Base-by-base conservation (phyloP, 2,888 invertebrate species). In the Hemaris fuciformis region DNA sequence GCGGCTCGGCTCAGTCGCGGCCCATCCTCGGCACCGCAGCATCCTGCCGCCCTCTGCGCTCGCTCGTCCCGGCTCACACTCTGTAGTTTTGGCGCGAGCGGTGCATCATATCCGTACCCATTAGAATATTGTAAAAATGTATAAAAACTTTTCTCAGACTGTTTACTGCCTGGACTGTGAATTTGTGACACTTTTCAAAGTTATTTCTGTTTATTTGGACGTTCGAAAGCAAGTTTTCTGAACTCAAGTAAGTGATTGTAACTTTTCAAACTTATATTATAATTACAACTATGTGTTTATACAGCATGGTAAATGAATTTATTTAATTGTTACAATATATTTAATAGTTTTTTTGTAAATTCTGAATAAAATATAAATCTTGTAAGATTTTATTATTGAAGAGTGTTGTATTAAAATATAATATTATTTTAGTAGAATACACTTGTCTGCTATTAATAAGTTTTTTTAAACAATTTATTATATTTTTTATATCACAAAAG, bases 1-100 rank as follows among this genome's bases (percentile, higher is more conserved):
- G 70, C 71, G 77, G 77, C 68, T 76, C 70, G 73, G 76, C 79
- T 88, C 91, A 91, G 91, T 91, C 85, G 86, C 84, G 81, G 82
- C 82, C 83, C 81, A 77, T 70, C 76, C 77, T 73, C 76, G 70
- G 78, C 73, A 79, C 81, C 71, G 77, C 75, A 65, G 69, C 71
- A 69, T 66, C 75, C 64, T 64, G 62, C 64, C 65, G 62, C 64
- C 63, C 63, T n/a, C n/a, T n/a, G n/a, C n/a, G n/a, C 64, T 60
- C 63, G 62, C 61, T 66, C 62, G 68, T 66, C 62, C 46, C 48
- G 58, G 60, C n/a, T n/a, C 64, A 45, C 45, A 38, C 61, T 61
- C 27, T 53, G 41, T 56, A 62, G 59, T 69, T 77, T 79, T 73
- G 74, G 72, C 79, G 79, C 77, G 76, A 72, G 68, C 6, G 27